phyloP scores from a whole-genome alignment of 64 coral and sea anemone species.

The Stylophora pistillata region DNA sequence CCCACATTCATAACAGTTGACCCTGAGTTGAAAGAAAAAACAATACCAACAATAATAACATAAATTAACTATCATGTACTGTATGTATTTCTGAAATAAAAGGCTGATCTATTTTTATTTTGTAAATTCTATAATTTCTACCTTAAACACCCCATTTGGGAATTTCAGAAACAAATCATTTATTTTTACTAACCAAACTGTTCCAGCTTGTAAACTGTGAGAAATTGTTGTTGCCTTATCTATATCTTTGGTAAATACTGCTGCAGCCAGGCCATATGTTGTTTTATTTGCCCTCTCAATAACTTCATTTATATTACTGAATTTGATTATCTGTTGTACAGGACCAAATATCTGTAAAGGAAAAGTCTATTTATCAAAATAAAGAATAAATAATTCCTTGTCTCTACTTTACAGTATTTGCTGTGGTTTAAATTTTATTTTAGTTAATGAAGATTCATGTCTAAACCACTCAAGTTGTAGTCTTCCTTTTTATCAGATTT shows the following conservation, averaged over 20 bases:
- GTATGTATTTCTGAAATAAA: too few species aligned
- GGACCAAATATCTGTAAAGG: constrained; percentile 92
- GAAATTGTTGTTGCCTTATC: constrained; percentile 83
- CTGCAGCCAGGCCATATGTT: constrained; percentile 86
- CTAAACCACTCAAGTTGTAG: too few species aligned
- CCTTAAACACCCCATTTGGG: too few species aligned
- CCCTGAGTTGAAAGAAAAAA: constrained; percentile 20
- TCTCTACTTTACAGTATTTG: neutral
- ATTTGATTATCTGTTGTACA: constrained; percentile 93
- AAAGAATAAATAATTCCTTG: neutral
- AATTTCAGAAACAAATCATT: neutral
- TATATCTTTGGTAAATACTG: constrained; percentile 91
- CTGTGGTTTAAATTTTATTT: neutral
- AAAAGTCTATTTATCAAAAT: neutral
- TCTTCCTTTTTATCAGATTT: too few species aligned
- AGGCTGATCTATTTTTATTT: too few species aligned
- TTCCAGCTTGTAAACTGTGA: constrained; percentile 78
- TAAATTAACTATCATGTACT: too few species aligned
- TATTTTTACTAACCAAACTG: constrained; percentile 68
- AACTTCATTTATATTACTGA: constrained; percentile 82
- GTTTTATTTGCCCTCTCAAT: constrained; percentile 97
- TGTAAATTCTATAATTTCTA: too few species aligned
- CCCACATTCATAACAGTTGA: constrained; percentile 40
- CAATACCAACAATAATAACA: too few species aligned
- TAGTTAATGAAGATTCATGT: too few species aligned